phyloP scores from a whole-genome alignment of 2,113 vertebrate genomes.

The Pygoscelis antarcticus region DNA sequence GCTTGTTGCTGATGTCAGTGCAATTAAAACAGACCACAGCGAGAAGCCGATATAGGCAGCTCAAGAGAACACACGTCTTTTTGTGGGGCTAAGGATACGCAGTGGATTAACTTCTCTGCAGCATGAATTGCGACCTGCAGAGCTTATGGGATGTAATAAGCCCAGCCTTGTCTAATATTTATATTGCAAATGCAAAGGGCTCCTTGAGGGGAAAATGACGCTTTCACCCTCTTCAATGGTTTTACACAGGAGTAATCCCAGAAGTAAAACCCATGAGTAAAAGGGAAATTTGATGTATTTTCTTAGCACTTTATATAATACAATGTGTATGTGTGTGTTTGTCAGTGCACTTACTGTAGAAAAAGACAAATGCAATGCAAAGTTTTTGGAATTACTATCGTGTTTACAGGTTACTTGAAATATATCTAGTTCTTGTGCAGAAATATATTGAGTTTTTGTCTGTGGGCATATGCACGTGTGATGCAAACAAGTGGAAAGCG shows the following conservation, averaged over 20 bases:
- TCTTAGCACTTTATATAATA: neutral
- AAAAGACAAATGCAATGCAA: neutral
- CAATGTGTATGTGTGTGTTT: neutral
- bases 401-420: neutral
- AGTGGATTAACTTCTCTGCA: neutral
- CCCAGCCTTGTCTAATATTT: neutral
- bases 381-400: neutral
- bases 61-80: neutral
- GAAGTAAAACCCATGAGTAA: neutral
- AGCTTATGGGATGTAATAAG: neutral
- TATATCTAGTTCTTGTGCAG: fast-evolving
- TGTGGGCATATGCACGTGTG: neutral
- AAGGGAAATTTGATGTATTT: neutral
- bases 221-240: neutral
- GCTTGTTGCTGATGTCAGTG: neutral
- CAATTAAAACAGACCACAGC: neutral
- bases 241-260: neutral
- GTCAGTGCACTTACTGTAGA: neutral
- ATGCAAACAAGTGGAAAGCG: too few relatives aligned
- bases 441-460: neutral
- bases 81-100: neutral
- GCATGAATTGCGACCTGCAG: neutral
- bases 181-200: neutral
- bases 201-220: neutral
- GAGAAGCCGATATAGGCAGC: neutral